These are phyloP conservation scores for Lordiphosa mommai DNA, from an alignment of 1,140 invertebrate genomes.

Conservation along the genomic window DNA sequence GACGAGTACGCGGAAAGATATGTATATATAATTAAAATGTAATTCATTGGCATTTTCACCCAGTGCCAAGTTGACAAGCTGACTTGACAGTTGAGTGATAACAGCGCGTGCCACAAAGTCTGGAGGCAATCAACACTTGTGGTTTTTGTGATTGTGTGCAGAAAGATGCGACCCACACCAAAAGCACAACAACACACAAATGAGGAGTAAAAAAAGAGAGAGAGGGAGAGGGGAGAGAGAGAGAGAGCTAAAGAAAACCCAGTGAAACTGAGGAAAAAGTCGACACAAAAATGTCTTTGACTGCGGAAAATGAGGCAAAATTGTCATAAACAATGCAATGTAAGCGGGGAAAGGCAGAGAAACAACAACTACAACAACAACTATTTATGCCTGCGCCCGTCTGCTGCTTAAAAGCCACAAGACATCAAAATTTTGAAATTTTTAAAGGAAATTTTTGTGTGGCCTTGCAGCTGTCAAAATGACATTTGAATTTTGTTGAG, in stretches of 20 bases:
- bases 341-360: constrained; percentile 59
- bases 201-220: no score
- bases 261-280: constrained; percentile 69
- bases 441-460: background rate
- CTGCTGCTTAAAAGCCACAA: background rate
- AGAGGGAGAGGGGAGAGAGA: background rate
- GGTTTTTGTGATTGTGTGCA: constrained; percentile 16
- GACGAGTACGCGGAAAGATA: background rate
- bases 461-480: constrained; percentile 46
- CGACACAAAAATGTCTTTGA: constrained; percentile 69
- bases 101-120: constrained; percentile 16
- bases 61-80: constrained; percentile 7
- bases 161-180: constrained; percentile 49
- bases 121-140: constrained; percentile 43
- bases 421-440: background rate
- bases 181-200: constrained; percentile 9
- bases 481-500: constrained; percentile 7
- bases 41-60: constrained; percentile 50
- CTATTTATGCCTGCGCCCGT: constrained; percentile 9
- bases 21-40: constrained; percentile 27
- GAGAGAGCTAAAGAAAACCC: constrained; percentile 48
- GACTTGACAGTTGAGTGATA: constrained; percentile 25
- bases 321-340: constrained; percentile 70
- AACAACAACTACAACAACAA: constrained; percentile 42
- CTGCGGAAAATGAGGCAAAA: constrained; percentile 72